A percentile compares a stretch with the other conserved stretches of the same genome.
Evolutionary conservation across 2,113 vertebrate species (phyloP).

Genomic region (Lycocorax pyrrhopterus): DNA sequence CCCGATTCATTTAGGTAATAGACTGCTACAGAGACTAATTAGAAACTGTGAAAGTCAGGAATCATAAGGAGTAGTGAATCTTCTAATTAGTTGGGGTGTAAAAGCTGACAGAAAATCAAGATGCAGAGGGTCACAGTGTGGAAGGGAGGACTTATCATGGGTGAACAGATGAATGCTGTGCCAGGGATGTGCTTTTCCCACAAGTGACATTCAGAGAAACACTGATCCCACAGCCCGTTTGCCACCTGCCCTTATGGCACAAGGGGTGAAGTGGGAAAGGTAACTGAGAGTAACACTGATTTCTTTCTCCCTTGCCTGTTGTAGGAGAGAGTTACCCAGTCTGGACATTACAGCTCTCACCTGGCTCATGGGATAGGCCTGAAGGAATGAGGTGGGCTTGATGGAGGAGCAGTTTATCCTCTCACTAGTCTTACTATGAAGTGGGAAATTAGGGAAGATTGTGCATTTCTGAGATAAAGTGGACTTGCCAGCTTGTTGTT

Average conservation of each 20-base stretch:
- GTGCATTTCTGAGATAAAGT: background rate
- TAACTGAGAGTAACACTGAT: background rate
- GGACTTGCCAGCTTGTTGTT: background rate
- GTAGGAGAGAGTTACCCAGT: background rate
- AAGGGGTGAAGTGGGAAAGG: background rate
- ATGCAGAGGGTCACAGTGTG: background rate
- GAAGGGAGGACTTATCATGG: background rate
- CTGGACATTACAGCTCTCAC: background rate
- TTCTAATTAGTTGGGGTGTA: background rate
- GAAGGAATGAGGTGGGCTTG: background rate
- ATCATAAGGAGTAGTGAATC: conserved; percentile 9
- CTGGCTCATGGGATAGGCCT: background rate
- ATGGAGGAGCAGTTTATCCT: background rate
- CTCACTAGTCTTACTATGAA: background rate
- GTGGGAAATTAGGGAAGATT: background rate
- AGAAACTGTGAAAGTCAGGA: conserved; percentile 4
- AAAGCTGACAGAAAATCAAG: conserved; percentile 44
- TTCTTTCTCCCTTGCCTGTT: background rate
- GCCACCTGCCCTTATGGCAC: background rate
- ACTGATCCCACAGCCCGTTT: background rate
- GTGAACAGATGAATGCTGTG: background rate
- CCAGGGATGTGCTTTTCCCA: background rate
- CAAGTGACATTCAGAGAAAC: background rate
- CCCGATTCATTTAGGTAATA: background rate
- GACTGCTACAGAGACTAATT: background rate